Conservation (phyloP, 2,113 vertebrate species). For the Oncorhynchus masou region DNA sequence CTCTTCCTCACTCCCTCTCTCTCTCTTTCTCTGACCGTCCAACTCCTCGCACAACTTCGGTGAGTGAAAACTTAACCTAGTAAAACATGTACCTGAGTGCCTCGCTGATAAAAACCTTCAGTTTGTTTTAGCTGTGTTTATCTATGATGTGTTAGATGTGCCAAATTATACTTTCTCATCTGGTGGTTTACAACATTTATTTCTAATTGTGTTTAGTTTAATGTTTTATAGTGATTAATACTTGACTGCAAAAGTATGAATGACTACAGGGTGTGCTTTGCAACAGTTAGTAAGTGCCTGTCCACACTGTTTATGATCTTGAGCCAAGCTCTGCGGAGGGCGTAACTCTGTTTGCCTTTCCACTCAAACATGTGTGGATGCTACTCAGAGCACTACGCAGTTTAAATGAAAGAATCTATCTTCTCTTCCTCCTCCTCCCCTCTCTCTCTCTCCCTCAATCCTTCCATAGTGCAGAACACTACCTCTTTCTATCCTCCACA, state of each 20-base stretch:
- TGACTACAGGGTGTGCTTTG: too few species aligned
- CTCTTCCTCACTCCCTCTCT: background rate
- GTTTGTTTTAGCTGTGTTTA: background rate
- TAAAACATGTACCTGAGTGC: background rate
- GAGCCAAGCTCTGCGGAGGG: too few species aligned
- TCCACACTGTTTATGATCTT: too few species aligned
- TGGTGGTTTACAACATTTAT: background rate
- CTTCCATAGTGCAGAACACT: background rate
- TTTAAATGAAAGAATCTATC: background rate
- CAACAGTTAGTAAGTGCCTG: too few species aligned
- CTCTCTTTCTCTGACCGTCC: background rate
- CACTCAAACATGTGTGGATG: background rate
- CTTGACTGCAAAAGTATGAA: too few species aligned
- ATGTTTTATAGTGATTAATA: too few species aligned
- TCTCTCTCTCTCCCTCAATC: background rate
- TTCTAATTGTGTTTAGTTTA: too few species aligned
- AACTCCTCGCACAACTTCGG: background rate
- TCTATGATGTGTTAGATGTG: background rate
- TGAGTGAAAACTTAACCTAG: slow-evolving; percentile 13
- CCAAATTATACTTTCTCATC: background rate
- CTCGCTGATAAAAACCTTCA: background rate
- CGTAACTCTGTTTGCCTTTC: background rate
- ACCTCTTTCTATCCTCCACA: background rate
- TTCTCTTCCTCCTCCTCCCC: too few species aligned
- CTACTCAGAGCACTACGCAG: background rate